Percentiles rank a stretch among this genome's conserved stretches.
Evolutionary conservation across 2,113 vertebrate species (phyloP).

Genomic region (Saccopteryx leptura): DNA sequence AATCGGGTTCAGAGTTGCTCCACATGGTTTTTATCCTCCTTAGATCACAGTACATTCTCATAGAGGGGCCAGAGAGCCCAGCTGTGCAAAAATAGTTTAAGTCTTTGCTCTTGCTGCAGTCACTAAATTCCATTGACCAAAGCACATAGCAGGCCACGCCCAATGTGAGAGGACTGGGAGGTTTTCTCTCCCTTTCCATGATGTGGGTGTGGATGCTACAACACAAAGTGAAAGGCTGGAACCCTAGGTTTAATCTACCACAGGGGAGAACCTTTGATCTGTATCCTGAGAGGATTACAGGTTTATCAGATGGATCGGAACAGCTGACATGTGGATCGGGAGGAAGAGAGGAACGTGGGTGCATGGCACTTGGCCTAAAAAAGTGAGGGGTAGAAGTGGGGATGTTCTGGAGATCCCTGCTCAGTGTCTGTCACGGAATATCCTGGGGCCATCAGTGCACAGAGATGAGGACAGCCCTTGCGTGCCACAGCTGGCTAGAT

Average conservation of each 20-base stretch:
- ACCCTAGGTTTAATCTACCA: neutral
- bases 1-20: neutral
- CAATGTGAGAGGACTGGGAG: neutral
- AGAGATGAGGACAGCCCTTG: neutral
- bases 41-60: neutral
- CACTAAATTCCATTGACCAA: neutral
- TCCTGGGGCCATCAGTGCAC: neutral
- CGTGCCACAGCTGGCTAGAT: neutral
- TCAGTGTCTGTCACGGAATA: neutral
- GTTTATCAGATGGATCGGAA: neutral
- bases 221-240: neutral
- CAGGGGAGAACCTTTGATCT: neutral
- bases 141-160: neutral
- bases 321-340: neutral
- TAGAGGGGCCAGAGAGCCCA: neutral
- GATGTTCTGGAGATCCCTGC: too few relatives aligned
- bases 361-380: neutral
- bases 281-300: neutral
- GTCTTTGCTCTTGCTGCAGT: neutral
- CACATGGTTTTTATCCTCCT: neutral
- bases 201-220: neutral
- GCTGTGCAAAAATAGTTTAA: neutral
- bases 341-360: neutral
- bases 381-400: neutral
- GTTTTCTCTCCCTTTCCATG: neutral